phyloP scores from a whole-genome alignment of 2,113 vertebrate species.

The Eolophus roseicapilla region DNA sequence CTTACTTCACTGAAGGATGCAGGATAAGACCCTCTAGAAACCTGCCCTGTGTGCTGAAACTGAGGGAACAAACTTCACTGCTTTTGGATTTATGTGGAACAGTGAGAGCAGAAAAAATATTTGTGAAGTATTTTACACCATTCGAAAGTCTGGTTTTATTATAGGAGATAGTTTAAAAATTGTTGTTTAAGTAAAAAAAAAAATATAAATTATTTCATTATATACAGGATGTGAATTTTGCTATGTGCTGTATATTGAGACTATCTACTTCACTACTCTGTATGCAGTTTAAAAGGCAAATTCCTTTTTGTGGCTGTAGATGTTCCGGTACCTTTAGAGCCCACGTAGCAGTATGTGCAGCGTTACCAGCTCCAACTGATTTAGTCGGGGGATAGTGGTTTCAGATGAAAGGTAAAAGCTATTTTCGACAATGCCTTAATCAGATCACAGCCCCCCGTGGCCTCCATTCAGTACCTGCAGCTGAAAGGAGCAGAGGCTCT shows the following conservation, averaged over 20 bases:
- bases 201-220: neutral
- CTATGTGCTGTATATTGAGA: neutral
- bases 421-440: neutral
- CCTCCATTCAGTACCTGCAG: neutral
- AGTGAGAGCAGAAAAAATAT: neutral
- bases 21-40: neutral
- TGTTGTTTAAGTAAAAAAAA: neutral
- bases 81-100: neutral
- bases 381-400: neutral
- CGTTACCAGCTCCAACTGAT: neutral
- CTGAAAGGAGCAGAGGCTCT: neutral
- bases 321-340: neutral
- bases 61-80: neutral
- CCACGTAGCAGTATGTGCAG: fast-evolving
- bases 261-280: neutral
- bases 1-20: neutral
- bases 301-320: neutral
- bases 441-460: neutral
- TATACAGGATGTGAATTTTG: neutral
- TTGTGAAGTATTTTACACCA: neutral
- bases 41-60: neutral
- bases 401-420: neutral
- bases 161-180: neutral
- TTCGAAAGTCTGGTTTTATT: neutral
- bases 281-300: neutral